Conservation (phyloP, 1,140 invertebrate genomes). For the Dendrolimus kikuchii region DNA sequence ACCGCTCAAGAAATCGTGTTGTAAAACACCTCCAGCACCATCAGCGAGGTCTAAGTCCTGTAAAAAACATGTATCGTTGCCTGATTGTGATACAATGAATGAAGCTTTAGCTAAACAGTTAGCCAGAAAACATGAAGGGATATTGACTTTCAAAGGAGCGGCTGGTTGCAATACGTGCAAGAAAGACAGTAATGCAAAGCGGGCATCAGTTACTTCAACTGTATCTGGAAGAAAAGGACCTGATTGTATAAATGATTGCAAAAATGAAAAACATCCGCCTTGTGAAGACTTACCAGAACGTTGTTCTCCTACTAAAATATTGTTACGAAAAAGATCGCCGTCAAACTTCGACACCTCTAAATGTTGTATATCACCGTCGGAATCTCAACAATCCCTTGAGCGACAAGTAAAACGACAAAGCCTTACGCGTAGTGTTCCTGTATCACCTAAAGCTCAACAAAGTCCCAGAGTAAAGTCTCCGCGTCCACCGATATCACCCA, state of each 20-base stretch:
- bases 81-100: slow-evolving; percentile 23
- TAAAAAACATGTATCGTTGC: slow-evolving; percentile 33
- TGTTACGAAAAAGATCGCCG: too few relatives aligned
- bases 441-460: too few relatives aligned
- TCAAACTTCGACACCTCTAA: too few relatives aligned
- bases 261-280: neutral
- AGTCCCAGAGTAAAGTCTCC: too few relatives aligned
- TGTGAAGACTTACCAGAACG: too few relatives aligned
- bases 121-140: slow-evolving; percentile 11
- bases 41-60: slow-evolving; percentile 2
- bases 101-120: slow-evolving; percentile 5
- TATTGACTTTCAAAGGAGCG: slow-evolving; percentile 22
- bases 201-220: slow-evolving; percentile 12
- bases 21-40: slow-evolving; percentile 2
- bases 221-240: slow-evolving; percentile 21
- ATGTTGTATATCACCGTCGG: too few relatives aligned
- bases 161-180: slow-evolving; percentile 20
- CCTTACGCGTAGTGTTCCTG: too few relatives aligned
- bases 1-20: slow-evolving; percentile 12
- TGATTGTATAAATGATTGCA: slow-evolving; percentile 13
- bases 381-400: too few relatives aligned
- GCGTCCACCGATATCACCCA: too few relatives aligned
- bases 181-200: slow-evolving; percentile 14
- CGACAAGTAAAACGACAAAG: too few relatives aligned
- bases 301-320: too few relatives aligned